A percentile compares a stretch with the other conserved stretches of the same genome.
These are phyloP conservation scores for Lasioglossum pauxillum DNA, from an alignment of 2,888 invertebrate species.

Conservation along the genomic window DNA sequence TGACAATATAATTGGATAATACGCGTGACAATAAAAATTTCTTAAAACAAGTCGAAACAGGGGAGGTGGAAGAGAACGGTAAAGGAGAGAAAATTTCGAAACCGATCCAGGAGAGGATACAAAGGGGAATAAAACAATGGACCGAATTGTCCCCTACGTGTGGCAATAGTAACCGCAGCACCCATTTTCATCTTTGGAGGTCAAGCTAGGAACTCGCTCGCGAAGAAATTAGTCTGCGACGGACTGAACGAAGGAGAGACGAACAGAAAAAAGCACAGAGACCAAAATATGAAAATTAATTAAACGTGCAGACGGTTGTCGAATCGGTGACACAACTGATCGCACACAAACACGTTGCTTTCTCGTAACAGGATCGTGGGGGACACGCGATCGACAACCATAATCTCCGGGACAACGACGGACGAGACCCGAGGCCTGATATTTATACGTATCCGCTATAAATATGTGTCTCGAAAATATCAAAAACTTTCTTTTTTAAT, in stretches of 20 bases:
- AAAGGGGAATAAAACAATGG: background rate
- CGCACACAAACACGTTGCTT: background rate
- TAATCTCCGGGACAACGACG: constrained; percentile 50
- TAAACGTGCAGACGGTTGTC: background rate
- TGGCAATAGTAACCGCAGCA: constrained; percentile 55
- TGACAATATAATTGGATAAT: constrained; percentile 41
- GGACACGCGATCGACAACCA: background rate
- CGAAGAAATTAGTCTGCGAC: constrained; percentile 17
- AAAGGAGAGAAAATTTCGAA: constrained; percentile 25
- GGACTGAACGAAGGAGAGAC: constrained; percentile 3
- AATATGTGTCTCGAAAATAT: constrained; percentile 81
- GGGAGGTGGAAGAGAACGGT: constrained; percentile 15
- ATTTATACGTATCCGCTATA: constrained; percentile 77
- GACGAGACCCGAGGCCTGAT: constrained; percentile 78
- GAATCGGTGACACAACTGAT: background rate
- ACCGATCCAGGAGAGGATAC: background rate
- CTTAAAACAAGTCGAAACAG: constrained; percentile 7
- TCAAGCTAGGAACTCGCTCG: constrained; percentile 68
- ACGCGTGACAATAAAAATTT: constrained; percentile 29
- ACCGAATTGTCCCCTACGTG: background rate
- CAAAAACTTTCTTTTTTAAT: constrained; percentile 68
- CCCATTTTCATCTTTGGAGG: constrained; percentile 65
- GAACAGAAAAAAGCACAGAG: background rate
- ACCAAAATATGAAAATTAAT: background rate
- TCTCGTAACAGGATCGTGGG: constrained; percentile 35